phyloP scores from a whole-genome alignment of 2,888 invertebrate species.

The Tribolium freemani region DNA sequence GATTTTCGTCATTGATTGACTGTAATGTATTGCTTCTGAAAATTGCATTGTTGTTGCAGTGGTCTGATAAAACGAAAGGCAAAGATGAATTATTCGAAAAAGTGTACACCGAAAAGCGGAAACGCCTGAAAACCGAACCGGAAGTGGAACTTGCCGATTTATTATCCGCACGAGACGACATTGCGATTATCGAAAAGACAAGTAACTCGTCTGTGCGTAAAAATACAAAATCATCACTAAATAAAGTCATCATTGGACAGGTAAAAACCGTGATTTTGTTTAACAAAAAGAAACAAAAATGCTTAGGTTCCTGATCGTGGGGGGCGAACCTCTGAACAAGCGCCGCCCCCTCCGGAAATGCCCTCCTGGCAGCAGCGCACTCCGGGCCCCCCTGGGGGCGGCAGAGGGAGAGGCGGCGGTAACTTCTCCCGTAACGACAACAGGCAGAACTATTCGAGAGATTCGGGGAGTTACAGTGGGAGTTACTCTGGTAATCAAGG shows the following conservation, averaged over 20 bases:
- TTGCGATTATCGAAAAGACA: constrained; percentile 93
- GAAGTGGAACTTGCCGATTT: constrained; percentile 82
- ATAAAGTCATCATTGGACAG: constrained; percentile 89
- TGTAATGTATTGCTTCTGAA: too few relatives aligned
- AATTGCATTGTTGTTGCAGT: constrained; percentile 75
- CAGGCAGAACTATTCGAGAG: background rate
- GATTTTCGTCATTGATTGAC: too few relatives aligned
- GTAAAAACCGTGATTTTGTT: constrained; percentile 63
- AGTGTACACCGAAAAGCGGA: constrained; percentile 72
- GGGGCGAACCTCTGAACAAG: constrained; percentile 91
- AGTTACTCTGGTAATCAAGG: constrained; percentile 20
- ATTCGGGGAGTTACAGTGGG: constrained; percentile 3
- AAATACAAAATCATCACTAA: constrained; percentile 86
- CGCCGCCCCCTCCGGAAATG: constrained; percentile 97
- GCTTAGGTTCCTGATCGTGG: constrained; percentile 92
- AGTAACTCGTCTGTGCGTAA: constrained; percentile 88
- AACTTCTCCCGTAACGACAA: constrained; percentile 47
- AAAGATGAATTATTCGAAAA: constrained; percentile 80
- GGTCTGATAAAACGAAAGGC: constrained; percentile 85
- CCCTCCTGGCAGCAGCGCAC: constrained; percentile 90
- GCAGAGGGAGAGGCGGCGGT: constrained; percentile 64
- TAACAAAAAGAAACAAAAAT: background rate
- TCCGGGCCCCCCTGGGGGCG: constrained; percentile 68
- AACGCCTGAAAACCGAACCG: constrained; percentile 72
- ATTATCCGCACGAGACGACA: constrained; percentile 85